Percentiles rank a stretch among this genome's conserved stretches.
Conservation (phyloP, 2,113 vertebrate genomes). For the Anguilla rostrata region DNA sequence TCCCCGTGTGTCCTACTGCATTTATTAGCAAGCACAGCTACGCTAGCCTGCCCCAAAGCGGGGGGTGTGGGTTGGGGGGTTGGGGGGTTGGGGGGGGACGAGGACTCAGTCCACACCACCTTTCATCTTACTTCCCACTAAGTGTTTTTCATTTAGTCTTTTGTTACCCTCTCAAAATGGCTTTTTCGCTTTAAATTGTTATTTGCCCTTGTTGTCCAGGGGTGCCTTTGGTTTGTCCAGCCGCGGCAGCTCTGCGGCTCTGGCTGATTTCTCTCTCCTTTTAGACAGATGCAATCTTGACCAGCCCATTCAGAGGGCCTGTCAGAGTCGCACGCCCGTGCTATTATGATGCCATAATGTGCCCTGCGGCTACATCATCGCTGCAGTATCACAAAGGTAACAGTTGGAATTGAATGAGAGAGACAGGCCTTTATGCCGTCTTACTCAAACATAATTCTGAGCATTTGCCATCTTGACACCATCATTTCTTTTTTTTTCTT, state of each 20-base stretch:
- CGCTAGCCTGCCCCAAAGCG: too few species aligned
- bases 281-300: constrained; percentile 67
- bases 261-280: constrained; percentile 65
- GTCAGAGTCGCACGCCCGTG: constrained; percentile 49
- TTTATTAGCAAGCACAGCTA: too few species aligned
- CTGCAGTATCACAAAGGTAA: constrained; percentile 65
- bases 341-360: constrained; percentile 57
- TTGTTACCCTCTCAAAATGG: neutral
- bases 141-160: neutral
- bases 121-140: neutral
- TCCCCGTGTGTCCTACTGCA: too few species aligned
- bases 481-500: constrained; percentile 52
- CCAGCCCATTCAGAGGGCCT: constrained; percentile 59
- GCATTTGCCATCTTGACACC: constrained; percentile 63
- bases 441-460: constrained; percentile 66
- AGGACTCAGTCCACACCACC: neutral
- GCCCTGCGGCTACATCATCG: constrained; percentile 66
- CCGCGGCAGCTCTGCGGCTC: constrained; percentile 59
- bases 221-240: constrained; percentile 52
- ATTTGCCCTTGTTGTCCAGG: constrained; percentile 24
- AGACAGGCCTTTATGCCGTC: constrained; percentile 63
- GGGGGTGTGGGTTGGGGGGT: too few species aligned
- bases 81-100: too few species aligned
- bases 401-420: constrained; percentile 53
- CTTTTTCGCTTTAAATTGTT: constrained; percentile 28